Evolutionary conservation across 2,888 invertebrate species (phyloP).

Genomic region (Trisateles emortualis): DNA sequence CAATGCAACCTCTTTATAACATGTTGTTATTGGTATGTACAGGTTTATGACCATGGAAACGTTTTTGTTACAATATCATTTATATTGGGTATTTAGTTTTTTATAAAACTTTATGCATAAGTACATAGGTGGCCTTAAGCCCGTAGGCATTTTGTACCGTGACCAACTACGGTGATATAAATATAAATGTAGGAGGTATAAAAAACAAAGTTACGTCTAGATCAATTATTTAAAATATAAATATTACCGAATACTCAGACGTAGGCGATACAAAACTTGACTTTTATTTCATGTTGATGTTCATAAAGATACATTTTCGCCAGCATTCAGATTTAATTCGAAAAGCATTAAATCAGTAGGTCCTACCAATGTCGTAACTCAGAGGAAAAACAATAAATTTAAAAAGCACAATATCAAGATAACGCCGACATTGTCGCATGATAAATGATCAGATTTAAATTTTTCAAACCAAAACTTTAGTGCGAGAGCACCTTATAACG

Average conservation of each 20-base stretch:
- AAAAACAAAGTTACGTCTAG: too few species aligned
- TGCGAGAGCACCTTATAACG: conserved; percentile 73
- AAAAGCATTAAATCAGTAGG: conserved; percentile 54
- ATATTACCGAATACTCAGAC: too few species aligned
- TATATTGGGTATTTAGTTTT: too few species aligned
- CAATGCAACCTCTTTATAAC: conserved; percentile 58
- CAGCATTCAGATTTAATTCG: conserved; percentile 26
- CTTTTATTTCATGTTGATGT: not conserved
- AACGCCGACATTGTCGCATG: conserved; percentile 84
- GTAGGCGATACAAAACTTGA: too few species aligned
- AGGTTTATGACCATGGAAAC: conserved; percentile 33
- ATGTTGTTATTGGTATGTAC: conserved; percentile 47
- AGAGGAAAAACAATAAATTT: conserved; percentile 61
- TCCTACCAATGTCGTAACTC: conserved; percentile 50
- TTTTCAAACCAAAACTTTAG: conserved; percentile 78
- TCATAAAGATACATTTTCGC: conserved; percentile 1
- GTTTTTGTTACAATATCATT: conserved; percentile 36
- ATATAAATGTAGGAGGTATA: too few species aligned
- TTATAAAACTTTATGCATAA: too few species aligned
- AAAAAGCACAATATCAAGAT: conserved; percentile 73
- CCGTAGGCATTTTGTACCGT: too few species aligned
- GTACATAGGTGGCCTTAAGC: too few species aligned
- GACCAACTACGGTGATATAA: too few species aligned
- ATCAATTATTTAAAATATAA: too few species aligned
- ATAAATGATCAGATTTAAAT: conserved; percentile 85